Percentiles rank a stretch among this genome's conserved stretches.
Conservation (phyloP, 2,797 vertebrate genomes). For the Rhyacichthys aspro region DNA sequence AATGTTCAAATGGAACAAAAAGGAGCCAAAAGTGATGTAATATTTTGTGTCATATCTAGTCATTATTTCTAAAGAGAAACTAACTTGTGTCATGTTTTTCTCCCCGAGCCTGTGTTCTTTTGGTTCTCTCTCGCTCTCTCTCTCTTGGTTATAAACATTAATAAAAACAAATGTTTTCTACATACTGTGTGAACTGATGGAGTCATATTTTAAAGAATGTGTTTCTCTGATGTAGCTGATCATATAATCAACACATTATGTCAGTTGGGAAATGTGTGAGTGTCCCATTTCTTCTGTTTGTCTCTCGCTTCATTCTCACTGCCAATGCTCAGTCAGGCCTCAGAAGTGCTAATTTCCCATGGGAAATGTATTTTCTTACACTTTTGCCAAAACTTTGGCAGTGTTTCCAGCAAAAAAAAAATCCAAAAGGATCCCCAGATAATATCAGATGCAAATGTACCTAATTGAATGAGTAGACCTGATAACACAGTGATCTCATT, state of each 20-base stretch:
- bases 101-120: too few species aligned
- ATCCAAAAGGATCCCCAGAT: constrained; percentile 44
- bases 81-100: too few species aligned
- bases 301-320: constrained; percentile 27
- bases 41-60: too few species aligned
- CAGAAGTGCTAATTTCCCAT: constrained; percentile 73
- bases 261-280: constrained; percentile 15
- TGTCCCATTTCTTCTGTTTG: constrained; percentile 34
- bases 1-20: too few species aligned
- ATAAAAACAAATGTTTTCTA: too few species aligned
- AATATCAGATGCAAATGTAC: constrained; percentile 55
- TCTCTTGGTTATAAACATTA: too few species aligned
- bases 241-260: constrained; percentile 44
- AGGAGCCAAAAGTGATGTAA: too few species aligned
- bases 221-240: not conserved
- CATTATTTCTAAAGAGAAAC: too few species aligned
- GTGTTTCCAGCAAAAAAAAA: constrained; percentile 17
- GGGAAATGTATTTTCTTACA: constrained; percentile 59
- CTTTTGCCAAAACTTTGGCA: constrained; percentile 30
- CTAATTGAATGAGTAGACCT: constrained; percentile 61
- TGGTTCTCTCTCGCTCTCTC: too few species aligned
- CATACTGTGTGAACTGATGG: too few species aligned
- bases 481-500: constrained; percentile 35
- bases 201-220: too few species aligned
- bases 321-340: constrained; percentile 60